Evolutionary conservation across 1,140 invertebrate species (phyloP), one percentile per base, ranked within the genome.

Genomic region (Euschistus heros): DNA sequence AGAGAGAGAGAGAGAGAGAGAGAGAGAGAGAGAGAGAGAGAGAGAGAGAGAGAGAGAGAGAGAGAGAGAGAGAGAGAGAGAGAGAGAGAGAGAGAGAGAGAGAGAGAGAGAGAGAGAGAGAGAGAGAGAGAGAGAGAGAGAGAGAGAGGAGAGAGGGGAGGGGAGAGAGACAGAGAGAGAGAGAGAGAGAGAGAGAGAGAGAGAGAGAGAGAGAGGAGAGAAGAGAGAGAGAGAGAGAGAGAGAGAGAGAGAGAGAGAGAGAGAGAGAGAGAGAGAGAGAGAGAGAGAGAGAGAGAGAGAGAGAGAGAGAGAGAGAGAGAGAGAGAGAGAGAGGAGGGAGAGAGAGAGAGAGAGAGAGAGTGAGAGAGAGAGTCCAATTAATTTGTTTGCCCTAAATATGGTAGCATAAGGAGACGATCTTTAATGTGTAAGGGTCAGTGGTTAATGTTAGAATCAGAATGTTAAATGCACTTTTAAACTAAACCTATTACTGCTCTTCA

Each of bases 11-110:
- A 44, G 17, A 44, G 42, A 44, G 70, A 75, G 73, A 75, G 74
- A 73, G 73, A 72, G 73, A 76, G 70, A 33, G 33, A 50, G 57
- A 33, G 26, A 57, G 22, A 30, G 26, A 13, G 54, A 24, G 55
- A 44, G 46, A 22, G 24, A 24, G 42, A 24, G 20, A 42, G 37
- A 60, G 55, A 44, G 42, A 22, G 33, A 37, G 64, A 59, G 42
- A 42, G 55, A 59, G 54, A 57, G 42, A 33, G 42, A 18, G 37
- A 50, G 22, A 33, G 47, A 5, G 37, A 47, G 22, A 33, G 30
- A 47, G 22, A 33, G 42, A 33, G 26, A 33, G 24, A 67, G 65
- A 26, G 54, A 54, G 42, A 44, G 63, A 26, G 65, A 52, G 60
- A 65, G 50, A 22, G 50, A 26, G 52, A 30, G 54, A 27, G 52